Conservation (phyloP, 2,888 invertebrate genomes). For the Brenthis daphne region DNA sequence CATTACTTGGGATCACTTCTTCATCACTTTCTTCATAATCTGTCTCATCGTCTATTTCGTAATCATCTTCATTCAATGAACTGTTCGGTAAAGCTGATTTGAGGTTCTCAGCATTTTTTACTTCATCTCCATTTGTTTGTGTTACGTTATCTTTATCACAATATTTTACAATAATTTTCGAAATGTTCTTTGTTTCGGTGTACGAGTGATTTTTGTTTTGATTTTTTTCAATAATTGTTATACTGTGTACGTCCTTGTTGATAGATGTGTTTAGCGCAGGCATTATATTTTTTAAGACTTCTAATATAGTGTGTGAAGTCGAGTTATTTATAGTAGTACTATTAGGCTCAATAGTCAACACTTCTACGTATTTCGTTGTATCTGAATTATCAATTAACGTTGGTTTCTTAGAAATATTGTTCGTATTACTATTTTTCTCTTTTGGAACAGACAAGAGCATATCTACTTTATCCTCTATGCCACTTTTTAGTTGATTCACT, state of each 20-base stretch:
- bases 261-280: conserved; percentile 69
- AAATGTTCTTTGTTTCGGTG: conserved; percentile 67
- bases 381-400: conserved; percentile 43
- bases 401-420: conserved; percentile 5
- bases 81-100: conserved; percentile 31
- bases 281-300: conserved; percentile 73
- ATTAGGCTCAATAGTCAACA: conserved; percentile 71
- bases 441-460: conserved; percentile 34
- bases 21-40: conserved; percentile 43
- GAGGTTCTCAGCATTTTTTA: conserved; percentile 40
- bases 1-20: conserved; percentile 42
- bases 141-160: conserved; percentile 59
- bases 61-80: conserved; percentile 40
- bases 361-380: conserved; percentile 63
- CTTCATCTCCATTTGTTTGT: conserved; percentile 21
- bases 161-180: conserved; percentile 72
- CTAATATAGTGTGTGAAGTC: conserved; percentile 65
- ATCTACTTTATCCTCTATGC: conserved; percentile 64
- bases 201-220: conserved; percentile 66
- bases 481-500: conserved; percentile 60
- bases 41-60: conserved; percentile 31
- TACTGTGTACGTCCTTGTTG: conserved; percentile 71
- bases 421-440: conserved; percentile 27
- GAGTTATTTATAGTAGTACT: conserved; percentile 57
- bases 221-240: conserved; percentile 72